Conservation (phyloP, 2,888 invertebrate species). For the Tipula confusa region DNA sequence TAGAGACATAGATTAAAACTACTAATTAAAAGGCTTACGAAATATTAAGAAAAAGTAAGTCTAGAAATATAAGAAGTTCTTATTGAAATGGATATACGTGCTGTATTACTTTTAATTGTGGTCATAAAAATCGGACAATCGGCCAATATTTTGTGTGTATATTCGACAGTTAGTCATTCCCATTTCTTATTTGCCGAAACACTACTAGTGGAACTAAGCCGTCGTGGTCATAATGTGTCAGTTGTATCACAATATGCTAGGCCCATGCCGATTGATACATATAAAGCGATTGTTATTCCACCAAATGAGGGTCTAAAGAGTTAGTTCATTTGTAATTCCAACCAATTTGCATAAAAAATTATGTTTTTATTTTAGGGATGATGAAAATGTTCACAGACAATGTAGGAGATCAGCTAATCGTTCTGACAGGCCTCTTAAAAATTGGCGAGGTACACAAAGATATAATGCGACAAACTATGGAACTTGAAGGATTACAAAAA, state of each 20-base stretch:
- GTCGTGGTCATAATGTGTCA: neutral
- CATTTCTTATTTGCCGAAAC: slow-evolving; percentile 5
- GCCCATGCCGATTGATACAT: neutral
- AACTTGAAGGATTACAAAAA: neutral
- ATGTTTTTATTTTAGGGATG: neutral
- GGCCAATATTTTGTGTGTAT: neutral
- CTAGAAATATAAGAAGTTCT: too few species aligned
- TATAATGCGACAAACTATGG: neutral
- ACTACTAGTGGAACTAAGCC: neutral
- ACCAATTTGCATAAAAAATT: neutral
- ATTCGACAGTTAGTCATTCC: neutral
- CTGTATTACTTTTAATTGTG: neutral
- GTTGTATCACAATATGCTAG: neutral
- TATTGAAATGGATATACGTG: too few species aligned
- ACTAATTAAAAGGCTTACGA: too few species aligned
- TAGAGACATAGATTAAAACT: too few species aligned
- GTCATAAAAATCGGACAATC: neutral
- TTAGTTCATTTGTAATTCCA: neutral
- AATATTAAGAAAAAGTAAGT: too few species aligned
- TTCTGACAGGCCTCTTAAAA: neutral
- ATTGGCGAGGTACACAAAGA: neutral
- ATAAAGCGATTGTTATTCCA: neutral
- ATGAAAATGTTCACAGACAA: neutral
- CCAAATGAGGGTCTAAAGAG: neutral
- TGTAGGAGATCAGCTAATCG: neutral